Conservation (phyloP, 1,140 invertebrate genomes). For the Trichonephila clavipes region DNA sequence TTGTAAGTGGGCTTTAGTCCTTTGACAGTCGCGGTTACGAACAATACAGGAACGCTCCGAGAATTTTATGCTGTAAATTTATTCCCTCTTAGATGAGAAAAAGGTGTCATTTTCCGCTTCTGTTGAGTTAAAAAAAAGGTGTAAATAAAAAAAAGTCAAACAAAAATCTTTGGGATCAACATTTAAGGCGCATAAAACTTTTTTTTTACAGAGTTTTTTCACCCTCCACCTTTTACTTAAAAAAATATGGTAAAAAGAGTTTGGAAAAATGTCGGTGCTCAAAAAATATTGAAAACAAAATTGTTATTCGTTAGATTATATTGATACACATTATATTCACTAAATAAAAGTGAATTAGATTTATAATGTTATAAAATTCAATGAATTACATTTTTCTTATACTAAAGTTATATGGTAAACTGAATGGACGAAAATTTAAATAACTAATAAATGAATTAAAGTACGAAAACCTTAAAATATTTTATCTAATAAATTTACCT, state of each 20-base stretch:
- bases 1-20: slow-evolving; percentile 66
- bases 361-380: too few species aligned
- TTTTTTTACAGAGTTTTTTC: not conserved
- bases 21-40: slow-evolving; percentile 38
- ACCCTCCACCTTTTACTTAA: too few species aligned
- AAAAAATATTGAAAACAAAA: not conserved
- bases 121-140: not conserved
- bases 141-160: not conserved
- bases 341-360: too few species aligned
- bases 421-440: too few species aligned
- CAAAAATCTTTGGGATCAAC: slow-evolving; percentile 4
- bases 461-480: too few species aligned
- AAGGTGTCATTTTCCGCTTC: not conserved
- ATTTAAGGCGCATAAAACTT: not conserved
- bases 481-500: too few species aligned
- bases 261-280: not conserved
- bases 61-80: slow-evolving; percentile 39
- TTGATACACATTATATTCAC: not conserved
- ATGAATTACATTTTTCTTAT: too few species aligned
- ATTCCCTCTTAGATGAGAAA: not conserved
- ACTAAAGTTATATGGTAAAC: too few species aligned
- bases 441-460: too few species aligned
- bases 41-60: slow-evolving; percentile 25
- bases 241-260: not conserved
- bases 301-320: not conserved